Conservation (phyloP, 2,113 vertebrate genomes). For the Mirounga angustirostris region DNA sequence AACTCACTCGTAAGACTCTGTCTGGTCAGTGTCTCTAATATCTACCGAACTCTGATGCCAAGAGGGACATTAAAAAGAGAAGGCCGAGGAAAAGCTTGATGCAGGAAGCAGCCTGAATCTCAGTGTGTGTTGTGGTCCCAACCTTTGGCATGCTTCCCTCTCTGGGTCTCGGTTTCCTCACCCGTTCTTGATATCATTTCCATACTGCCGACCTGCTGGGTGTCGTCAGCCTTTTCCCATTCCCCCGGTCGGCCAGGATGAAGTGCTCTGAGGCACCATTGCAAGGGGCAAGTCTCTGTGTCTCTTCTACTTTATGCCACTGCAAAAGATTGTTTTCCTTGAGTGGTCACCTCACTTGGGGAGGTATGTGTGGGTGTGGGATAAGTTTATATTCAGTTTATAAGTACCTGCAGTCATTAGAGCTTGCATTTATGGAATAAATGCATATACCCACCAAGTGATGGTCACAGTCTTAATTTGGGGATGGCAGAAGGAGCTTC, state of each 20-base stretch:
- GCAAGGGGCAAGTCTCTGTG: neutral
- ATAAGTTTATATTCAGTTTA: neutral
- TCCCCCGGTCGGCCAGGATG: neutral
- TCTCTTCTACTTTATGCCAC: neutral
- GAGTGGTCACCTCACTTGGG: neutral
- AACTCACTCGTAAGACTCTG: neutral
- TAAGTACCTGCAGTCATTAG: neutral
- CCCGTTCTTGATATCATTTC: neutral
- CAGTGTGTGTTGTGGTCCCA: neutral
- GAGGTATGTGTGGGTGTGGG: neutral
- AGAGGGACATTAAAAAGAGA: neutral
- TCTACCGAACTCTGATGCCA: neutral
- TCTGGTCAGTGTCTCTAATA: neutral
- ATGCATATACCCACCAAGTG: neutral
- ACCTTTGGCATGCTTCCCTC: neutral
- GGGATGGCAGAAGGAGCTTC: constrained; percentile 8
- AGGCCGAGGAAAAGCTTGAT: neutral
- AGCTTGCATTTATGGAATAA: neutral
- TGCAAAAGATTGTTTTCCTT: constrained; percentile 20
- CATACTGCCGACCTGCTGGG: neutral
- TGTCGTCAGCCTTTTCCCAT: neutral
- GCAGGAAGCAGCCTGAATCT: neutral
- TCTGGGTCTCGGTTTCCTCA: neutral
- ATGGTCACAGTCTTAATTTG: constrained; percentile 5
- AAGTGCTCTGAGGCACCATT: neutral